Evolutionary conservation across 2,113 vertebrate species (phyloP).

Genomic region (human): DNA sequence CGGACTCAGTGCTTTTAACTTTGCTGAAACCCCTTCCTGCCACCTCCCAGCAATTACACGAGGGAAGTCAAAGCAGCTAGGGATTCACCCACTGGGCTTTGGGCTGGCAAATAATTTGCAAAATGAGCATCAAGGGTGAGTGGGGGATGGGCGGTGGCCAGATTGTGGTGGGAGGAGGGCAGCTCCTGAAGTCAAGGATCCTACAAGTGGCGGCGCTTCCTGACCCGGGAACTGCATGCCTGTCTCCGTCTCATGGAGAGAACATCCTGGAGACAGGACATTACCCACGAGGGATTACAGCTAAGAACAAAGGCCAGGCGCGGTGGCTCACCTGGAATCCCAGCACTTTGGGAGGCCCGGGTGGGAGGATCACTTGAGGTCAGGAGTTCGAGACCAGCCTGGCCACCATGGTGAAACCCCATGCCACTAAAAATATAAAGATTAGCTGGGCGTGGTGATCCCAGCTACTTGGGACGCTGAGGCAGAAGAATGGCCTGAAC

Average conservation of each 20-base stretch:
- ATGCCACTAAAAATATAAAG: too few species aligned
- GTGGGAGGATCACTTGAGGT: too few species aligned
- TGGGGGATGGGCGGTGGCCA: neutral
- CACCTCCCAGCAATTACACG: neutral
- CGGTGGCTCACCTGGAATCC: too few species aligned
- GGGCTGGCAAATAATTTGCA: neutral
- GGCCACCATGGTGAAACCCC: too few species aligned
- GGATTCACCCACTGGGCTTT: neutral
- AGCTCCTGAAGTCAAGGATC: neutral
- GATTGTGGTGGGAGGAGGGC: neutral
- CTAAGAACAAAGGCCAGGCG: too few species aligned
- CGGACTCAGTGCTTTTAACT: neutral
- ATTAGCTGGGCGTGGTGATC: too few species aligned
- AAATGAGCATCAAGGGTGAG: neutral
- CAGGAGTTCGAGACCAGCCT: too few species aligned
- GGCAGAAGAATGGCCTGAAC: too few species aligned
- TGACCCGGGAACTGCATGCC: rapidly evolving
- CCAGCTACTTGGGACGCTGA: too few species aligned
- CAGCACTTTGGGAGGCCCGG: too few species aligned
- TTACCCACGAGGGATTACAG: rapidly evolving
- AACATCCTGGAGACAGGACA: rapidly evolving
- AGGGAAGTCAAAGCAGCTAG: neutral
- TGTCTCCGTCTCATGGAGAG: neutral
- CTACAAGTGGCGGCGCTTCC: rapidly evolving
- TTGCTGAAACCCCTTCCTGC: neutral